Percentiles rank a stretch among this genome's conserved stretches.
These are phyloP conservation scores for Oryzaephilus surinamensis DNA, from an alignment of 1,140 invertebrate genomes.

Conservation along the genomic window DNA sequence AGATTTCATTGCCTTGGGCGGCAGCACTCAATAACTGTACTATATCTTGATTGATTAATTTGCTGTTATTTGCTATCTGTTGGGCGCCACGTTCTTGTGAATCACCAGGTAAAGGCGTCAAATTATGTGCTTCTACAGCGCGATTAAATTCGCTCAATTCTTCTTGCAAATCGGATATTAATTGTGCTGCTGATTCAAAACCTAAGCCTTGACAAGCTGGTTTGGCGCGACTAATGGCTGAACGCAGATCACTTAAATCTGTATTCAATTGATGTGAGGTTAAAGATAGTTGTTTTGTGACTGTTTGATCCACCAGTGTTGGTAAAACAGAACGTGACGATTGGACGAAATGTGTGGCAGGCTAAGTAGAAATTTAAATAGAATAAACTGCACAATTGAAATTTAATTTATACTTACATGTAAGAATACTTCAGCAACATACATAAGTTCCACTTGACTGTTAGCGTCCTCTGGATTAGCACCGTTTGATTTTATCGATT, in stretches of 20 bases:
- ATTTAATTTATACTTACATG: slow-evolving; percentile 41
- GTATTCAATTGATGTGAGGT: slow-evolving; percentile 64
- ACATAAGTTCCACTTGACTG: slow-evolving; percentile 73
- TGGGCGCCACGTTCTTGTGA: slow-evolving; percentile 64
- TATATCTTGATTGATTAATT: slow-evolving; percentile 56
- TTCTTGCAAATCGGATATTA: slow-evolving; percentile 66
- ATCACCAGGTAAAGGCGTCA: slow-evolving; percentile 79
- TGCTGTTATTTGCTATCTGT: slow-evolving; percentile 58
- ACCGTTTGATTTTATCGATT: slow-evolving; percentile 65
- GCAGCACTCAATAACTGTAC: slow-evolving; percentile 79
- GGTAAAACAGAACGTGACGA: slow-evolving; percentile 74
- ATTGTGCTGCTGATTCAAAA: slow-evolving; percentile 69
- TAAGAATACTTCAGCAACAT: slow-evolving; percentile 76
- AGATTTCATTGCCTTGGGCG: slow-evolving; percentile 71
- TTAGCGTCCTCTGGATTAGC: slow-evolving; percentile 61
- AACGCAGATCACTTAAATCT: slow-evolving; percentile 66
- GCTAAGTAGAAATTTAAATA: slow-evolving; percentile 15
- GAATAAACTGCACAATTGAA: neutral
- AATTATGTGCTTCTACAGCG: slow-evolving; percentile 55
- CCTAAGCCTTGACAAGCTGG: slow-evolving; percentile 83
- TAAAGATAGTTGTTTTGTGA: slow-evolving; percentile 45
- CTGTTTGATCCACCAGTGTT: slow-evolving; percentile 67
- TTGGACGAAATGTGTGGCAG: slow-evolving; percentile 47
- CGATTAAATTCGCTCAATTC: slow-evolving; percentile 73
- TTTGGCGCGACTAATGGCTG: slow-evolving; percentile 68